Evolutionary conservation across 2,797 vertebrate species (phyloP).

Genomic region (Helarctos malayanus): DNA sequence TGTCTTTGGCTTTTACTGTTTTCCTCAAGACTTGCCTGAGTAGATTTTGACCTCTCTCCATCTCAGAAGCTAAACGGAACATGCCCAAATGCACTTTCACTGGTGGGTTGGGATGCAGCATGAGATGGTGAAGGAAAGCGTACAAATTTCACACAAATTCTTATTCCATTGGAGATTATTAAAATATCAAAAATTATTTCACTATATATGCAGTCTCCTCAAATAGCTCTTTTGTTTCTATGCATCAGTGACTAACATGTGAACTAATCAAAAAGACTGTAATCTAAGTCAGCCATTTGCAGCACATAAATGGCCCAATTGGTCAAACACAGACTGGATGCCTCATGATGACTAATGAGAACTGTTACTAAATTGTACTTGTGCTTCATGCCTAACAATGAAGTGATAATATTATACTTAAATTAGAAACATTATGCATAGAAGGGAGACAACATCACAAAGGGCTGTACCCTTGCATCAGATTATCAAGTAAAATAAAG

Average conservation of each 20-base stretch:
- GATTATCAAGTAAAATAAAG: slow-evolving; percentile 3
- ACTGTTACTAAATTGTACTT: neutral
- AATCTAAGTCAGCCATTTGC: slow-evolving; percentile 6
- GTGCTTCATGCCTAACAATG: neutral
- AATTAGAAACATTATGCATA: neutral
- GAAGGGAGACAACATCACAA: neutral
- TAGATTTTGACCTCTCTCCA: neutral
- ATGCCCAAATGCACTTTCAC: neutral
- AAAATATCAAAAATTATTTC: neutral
- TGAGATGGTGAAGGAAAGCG: neutral
- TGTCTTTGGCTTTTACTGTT: neutral
- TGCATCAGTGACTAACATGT: neutral
- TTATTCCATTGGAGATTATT: neutral
- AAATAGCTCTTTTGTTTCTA: neutral
- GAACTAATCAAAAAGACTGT: neutral
- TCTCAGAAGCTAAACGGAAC: neutral
- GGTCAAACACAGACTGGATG: neutral
- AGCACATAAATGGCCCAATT: neutral
- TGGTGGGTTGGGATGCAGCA: neutral
- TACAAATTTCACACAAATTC: neutral
- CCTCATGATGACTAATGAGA: neutral
- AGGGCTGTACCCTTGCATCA: neutral
- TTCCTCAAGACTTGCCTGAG: neutral
- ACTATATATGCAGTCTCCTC: neutral
- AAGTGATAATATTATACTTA: neutral